phyloP scores from a whole-genome alignment of 2,113 vertebrate species.

The Gadus macrocephalus region DNA sequence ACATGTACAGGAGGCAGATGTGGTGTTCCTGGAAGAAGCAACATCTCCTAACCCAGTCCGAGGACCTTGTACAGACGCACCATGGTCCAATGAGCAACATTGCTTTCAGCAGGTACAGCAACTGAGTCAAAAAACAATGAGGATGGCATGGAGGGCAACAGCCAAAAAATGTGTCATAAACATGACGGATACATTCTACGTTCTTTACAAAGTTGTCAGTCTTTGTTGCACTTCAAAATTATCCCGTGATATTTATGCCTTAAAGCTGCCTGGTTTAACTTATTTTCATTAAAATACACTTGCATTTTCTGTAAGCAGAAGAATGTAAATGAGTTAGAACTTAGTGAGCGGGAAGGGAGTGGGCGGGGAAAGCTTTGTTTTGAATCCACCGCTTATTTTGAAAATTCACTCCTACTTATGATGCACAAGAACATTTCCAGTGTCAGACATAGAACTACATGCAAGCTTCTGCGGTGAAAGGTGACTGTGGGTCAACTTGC shows the following conservation, averaged over 20 bases:
- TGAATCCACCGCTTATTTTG: conserved; percentile 2
- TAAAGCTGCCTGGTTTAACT: neutral
- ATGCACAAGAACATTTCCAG: neutral
- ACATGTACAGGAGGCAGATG: conserved; percentile 10
- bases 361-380: conserved; percentile 1
- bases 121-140: conserved; percentile 12
- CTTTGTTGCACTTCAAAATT: neutral
- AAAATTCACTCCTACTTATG: neutral
- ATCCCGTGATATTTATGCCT: neutral
- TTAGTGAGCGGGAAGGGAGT: neutral
- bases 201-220: neutral
- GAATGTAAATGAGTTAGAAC: neutral
- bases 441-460: neutral
- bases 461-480: conserved; percentile 6
- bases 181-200: neutral
- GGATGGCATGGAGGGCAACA: conserved; percentile 9
- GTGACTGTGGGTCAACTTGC: neutral
- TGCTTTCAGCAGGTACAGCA: conserved; percentile 12
- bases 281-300: neutral
- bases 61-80: conserved; percentile 3
- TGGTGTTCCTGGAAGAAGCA: neutral
- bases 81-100: conserved; percentile 7
- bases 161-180: neutral
- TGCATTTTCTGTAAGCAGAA: neutral
- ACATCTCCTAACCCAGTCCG: neutral